Evolutionary conservation across 2,113 vertebrate species (phyloP).

Genomic region (Mesocricetus auratus): DNA sequence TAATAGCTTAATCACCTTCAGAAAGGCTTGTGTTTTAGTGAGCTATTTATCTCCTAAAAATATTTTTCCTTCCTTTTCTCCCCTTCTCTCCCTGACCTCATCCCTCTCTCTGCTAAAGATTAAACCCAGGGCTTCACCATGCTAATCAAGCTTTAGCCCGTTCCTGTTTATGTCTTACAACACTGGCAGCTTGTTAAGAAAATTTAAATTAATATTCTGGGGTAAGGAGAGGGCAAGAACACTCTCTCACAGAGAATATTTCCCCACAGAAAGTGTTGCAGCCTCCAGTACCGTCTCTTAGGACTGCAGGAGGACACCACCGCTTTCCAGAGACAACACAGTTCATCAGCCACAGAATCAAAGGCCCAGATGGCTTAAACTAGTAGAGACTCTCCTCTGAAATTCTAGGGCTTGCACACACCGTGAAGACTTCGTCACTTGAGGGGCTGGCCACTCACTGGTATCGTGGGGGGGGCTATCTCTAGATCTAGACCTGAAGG

Average conservation of each 20-base stretch:
- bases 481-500: not conserved
- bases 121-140: too few relatives aligned
- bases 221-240: not conserved
- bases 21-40: not conserved
- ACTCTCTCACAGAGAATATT: not conserved
- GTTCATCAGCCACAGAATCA: not conserved
- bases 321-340: not conserved
- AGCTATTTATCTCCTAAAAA: not conserved
- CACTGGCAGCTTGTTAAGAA: not conserved
- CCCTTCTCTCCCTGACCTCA: too few relatives aligned
- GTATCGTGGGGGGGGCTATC: too few relatives aligned
- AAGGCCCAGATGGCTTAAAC: not conserved
- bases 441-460: not conserved
- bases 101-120: not conserved
- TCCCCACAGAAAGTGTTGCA: not conserved
- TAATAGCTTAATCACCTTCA: not conserved
- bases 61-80: not conserved
- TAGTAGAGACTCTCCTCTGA: too few relatives aligned
- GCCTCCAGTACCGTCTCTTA: too few relatives aligned
- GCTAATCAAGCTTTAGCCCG: not conserved
- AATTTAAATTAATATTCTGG: not conserved
- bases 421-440: not conserved
- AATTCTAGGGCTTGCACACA: not conserved
- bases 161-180: not conserved
- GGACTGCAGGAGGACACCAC: accelerated